phyloP scores from a whole-genome alignment of 2,797 vertebrate species.

The Lutjanus campechanus region DNA sequence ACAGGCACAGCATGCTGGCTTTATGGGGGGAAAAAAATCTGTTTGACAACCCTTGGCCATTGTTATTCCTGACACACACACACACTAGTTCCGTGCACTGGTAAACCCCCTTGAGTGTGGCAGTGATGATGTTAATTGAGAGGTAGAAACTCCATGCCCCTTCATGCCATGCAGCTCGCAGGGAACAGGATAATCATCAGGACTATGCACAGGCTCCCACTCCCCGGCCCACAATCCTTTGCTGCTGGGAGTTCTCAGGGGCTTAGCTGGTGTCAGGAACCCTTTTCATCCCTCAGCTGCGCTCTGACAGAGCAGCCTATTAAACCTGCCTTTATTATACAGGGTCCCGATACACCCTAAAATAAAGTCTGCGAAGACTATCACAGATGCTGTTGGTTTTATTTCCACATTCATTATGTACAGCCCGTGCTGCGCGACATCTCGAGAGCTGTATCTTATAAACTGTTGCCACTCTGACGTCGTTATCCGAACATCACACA shows the following conservation, averaged over 20 bases:
- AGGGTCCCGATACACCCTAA: conserved; percentile 54
- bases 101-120: conserved; percentile 48
- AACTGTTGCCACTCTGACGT: conserved; percentile 13
- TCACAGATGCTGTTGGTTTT: conserved; percentile 59
- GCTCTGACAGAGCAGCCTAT: conserved; percentile 77
- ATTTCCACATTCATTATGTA: conserved; percentile 57
- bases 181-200: conserved; percentile 73
- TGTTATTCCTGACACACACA: conserved; percentile 41
- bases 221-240: conserved; percentile 68
- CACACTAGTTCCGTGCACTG: conserved; percentile 13
- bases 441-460: conserved; percentile 26
- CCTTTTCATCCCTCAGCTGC: conserved; percentile 75
- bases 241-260: conserved; percentile 70
- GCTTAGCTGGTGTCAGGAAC: conserved; percentile 76
- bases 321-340: conserved; percentile 78
- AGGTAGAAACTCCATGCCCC: conserved; percentile 61
- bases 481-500: conserved; percentile 25
- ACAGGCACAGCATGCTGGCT: conserved; percentile 61
- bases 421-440: conserved; percentile 17
- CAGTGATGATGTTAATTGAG: conserved; percentile 76
- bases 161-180: conserved; percentile 53
- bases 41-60: conserved; percentile 56
- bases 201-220: conserved; percentile 38
- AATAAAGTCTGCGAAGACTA: conserved; percentile 61
- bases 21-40: conserved; percentile 43